A percentile compares a stretch with the other conserved stretches of the same genome.
phyloP scores from a whole-genome alignment of 1,140 invertebrate species.

The Papilio xuthus region DNA sequence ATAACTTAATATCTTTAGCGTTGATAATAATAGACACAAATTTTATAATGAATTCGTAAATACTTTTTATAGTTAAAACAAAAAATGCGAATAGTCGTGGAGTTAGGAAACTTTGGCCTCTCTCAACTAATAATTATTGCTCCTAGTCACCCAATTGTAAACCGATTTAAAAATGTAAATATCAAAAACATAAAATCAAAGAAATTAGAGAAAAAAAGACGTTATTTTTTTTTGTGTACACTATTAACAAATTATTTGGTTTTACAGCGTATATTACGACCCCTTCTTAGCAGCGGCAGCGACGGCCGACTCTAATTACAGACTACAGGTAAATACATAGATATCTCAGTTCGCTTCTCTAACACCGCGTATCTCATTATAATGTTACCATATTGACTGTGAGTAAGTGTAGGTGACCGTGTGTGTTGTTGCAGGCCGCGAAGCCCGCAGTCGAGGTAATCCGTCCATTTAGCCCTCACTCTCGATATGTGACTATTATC shows the following conservation, averaged over 20 bases:
- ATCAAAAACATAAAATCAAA: too few relatives aligned
- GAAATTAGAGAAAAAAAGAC: not conserved
- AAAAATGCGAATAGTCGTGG: too few relatives aligned
- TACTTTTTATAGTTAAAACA: too few relatives aligned
- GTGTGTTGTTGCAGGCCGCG: slow-evolving; percentile 85
- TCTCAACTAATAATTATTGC: too few relatives aligned
- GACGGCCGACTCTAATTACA: slow-evolving; percentile 92
- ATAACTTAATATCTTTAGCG: not conserved
- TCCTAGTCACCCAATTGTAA: too few relatives aligned
- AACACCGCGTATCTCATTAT: slow-evolving; percentile 14
- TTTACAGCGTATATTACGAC: slow-evolving; percentile 95
- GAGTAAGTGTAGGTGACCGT: slow-evolving; percentile 59
- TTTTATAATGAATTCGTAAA: too few relatives aligned
- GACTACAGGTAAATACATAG: slow-evolving; percentile 89
- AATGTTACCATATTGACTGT: slow-evolving; percentile 23
- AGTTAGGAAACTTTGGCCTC: too few relatives aligned
- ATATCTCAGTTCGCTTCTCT: not conserved
- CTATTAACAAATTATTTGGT: slow-evolving; percentile 58
- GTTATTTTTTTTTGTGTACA: slow-evolving; percentile 4
- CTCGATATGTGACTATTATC: slow-evolving; percentile 68
- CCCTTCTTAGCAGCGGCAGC: slow-evolving; percentile 95
- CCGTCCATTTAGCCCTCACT: slow-evolving; percentile 58
- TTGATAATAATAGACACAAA: too few relatives aligned
- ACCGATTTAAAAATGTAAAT: too few relatives aligned
- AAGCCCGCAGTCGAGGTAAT: slow-evolving; percentile 86